Conservation (phyloP, 2,113 vertebrate genomes). For the Hippolais icterina region DNA sequence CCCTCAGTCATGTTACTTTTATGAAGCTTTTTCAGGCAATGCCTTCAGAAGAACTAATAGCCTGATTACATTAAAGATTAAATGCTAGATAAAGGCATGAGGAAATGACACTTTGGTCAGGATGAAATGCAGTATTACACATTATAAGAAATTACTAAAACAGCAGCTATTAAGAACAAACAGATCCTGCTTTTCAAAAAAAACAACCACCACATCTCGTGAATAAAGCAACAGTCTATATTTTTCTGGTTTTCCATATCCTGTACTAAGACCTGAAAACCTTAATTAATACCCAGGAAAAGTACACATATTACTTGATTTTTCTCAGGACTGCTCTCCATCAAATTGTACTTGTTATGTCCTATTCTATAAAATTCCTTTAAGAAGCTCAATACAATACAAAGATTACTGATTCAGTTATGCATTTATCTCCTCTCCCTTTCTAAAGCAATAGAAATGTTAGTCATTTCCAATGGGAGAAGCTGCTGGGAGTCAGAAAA, state of each 20-base stretch:
- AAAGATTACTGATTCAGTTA: background rate
- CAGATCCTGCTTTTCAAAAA: background rate
- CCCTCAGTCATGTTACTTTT: background rate
- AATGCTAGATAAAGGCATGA: background rate
- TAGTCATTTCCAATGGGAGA: background rate
- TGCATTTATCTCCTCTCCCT: background rate
- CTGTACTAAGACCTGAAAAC: background rate
- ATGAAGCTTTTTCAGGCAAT: background rate
- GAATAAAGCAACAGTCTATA: background rate
- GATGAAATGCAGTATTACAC: background rate
- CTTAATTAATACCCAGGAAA: background rate
- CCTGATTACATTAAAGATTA: background rate
- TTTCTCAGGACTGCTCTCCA: background rate
- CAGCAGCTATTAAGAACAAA: background rate
- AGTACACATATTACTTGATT: background rate
- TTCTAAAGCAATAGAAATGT: background rate
- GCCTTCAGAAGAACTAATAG: background rate
- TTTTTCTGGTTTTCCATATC: background rate
- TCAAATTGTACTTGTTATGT: background rate
- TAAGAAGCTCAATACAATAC: background rate
- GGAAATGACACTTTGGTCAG: background rate
- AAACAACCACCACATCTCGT: accelerated
- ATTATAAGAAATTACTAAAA: background rate
- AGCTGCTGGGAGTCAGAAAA: background rate
- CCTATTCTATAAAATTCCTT: background rate